Conservation (phyloP, 2,888 invertebrate species). For the Globia sparganii region DNA sequence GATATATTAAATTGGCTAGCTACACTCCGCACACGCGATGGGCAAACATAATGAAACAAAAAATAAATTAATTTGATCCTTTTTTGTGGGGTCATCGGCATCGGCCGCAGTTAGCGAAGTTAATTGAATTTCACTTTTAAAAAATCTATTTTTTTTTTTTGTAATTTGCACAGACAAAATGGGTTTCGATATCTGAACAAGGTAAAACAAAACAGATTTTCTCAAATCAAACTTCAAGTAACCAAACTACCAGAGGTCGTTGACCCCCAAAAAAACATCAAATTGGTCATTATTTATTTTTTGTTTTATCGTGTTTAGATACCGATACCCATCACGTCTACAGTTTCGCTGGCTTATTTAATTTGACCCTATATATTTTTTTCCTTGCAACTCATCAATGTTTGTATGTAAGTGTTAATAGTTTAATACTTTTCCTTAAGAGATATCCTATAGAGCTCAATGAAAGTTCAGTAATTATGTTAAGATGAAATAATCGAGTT, state of each 20-base stretch:
- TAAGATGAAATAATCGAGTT: neutral
- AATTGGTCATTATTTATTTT: neutral
- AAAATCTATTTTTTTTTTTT: neutral
- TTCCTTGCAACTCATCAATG: neutral
- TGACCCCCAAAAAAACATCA: neutral
- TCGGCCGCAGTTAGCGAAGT: no score
- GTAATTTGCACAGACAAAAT: neutral
- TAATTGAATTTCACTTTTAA: no score
- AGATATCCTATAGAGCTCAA: neutral
- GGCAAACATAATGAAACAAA: neutral
- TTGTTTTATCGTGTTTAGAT: no score
- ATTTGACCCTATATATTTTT: neutral
- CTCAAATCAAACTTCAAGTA: neutral
- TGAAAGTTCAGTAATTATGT: constrained; percentile 8
- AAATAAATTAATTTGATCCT: no score
- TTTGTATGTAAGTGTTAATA: neutral
- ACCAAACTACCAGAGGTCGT: neutral
- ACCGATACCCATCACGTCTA: neutral
- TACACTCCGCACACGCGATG: neutral
- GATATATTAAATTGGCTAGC: neutral
- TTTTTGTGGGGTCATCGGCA: no score
- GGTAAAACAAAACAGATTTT: neutral
- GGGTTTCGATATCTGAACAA: neutral
- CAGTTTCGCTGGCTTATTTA: neutral
- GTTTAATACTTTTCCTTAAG: no score